phyloP scores from a whole-genome alignment of 2,113 vertebrate species.

The Tauraco erythrolophus region DNA sequence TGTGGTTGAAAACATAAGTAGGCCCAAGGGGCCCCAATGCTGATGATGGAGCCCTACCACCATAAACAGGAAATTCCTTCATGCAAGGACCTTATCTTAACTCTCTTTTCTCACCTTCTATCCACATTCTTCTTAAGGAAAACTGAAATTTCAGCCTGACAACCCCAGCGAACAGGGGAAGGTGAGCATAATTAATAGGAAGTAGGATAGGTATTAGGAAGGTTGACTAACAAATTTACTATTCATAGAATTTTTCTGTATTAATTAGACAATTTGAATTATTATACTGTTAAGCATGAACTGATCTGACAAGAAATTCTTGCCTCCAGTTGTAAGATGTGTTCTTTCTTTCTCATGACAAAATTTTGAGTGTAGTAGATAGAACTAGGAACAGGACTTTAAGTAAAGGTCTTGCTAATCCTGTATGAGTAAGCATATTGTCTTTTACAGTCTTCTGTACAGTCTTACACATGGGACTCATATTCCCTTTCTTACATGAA shows the following conservation, averaged over 20 bases:
- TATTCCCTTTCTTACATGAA: background rate
- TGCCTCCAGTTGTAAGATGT: background rate
- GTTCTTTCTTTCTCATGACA: background rate
- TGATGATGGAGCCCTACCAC: background rate
- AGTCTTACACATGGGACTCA: background rate
- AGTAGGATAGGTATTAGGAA: background rate
- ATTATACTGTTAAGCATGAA: background rate
- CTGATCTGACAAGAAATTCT: background rate
- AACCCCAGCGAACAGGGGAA: fast-evolving
- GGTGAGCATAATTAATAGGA: background rate
- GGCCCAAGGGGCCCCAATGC: fast-evolving
- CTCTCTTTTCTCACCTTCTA: background rate
- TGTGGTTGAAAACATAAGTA: background rate
- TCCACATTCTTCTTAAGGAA: background rate
- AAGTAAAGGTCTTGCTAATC: background rate
- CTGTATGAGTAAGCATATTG: background rate
- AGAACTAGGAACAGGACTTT: background rate
- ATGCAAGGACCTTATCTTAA: background rate
- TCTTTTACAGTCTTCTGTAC: background rate
- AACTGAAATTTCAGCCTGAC: background rate
- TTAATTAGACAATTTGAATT: background rate
- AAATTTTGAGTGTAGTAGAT: background rate
- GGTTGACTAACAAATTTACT: background rate
- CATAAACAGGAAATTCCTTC: background rate
- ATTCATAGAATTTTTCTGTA: background rate